phyloP scores from a whole-genome alignment of 2,797 vertebrate species.

The Gambusia yucatana region DNA sequence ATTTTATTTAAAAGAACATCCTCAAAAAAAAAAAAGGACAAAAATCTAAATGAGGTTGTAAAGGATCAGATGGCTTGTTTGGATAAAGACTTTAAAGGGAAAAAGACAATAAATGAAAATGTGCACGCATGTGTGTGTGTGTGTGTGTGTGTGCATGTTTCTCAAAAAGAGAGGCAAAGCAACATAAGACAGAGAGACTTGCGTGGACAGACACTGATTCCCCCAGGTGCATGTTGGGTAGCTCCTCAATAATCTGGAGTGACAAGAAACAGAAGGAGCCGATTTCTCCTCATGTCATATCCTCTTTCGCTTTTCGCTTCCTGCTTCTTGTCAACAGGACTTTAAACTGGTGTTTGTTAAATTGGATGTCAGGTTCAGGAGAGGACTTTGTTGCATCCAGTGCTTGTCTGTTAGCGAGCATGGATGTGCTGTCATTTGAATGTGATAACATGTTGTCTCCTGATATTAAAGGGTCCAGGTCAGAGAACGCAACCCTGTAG shows the following conservation, averaged over 20 bases:
- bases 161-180: slow-evolving; percentile 51
- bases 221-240: slow-evolving; percentile 85
- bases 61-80: slow-evolving; percentile 20
- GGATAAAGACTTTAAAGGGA: slow-evolving; percentile 38
- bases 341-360: slow-evolving; percentile 84
- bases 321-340: slow-evolving; percentile 83
- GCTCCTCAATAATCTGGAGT: slow-evolving; percentile 85
- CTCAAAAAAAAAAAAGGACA: neutral
- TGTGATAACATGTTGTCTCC: slow-evolving; percentile 61
- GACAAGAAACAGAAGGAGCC: slow-evolving; percentile 86
- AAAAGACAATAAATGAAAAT: slow-evolving; percentile 19
- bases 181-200: slow-evolving; percentile 75
- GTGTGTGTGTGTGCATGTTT: slow-evolving; percentile 32
- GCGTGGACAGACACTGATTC: slow-evolving; percentile 83
- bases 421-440: slow-evolving; percentile 54
- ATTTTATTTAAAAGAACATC: neutral
- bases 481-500: slow-evolving; percentile 20
- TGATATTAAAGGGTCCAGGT: slow-evolving; percentile 42
- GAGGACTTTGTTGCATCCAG: slow-evolving; percentile 77
- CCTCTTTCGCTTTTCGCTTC: slow-evolving; percentile 82
- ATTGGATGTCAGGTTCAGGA: slow-evolving; percentile 79
- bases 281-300: slow-evolving; percentile 84
- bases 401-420: slow-evolving; percentile 57
- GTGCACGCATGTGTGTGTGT: slow-evolving; percentile 16
- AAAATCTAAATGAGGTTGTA: slow-evolving; percentile 27